These are phyloP conservation scores for Ferrisia virgata DNA, from an alignment of 2,888 invertebrate genomes.

Conservation along the genomic window DNA sequence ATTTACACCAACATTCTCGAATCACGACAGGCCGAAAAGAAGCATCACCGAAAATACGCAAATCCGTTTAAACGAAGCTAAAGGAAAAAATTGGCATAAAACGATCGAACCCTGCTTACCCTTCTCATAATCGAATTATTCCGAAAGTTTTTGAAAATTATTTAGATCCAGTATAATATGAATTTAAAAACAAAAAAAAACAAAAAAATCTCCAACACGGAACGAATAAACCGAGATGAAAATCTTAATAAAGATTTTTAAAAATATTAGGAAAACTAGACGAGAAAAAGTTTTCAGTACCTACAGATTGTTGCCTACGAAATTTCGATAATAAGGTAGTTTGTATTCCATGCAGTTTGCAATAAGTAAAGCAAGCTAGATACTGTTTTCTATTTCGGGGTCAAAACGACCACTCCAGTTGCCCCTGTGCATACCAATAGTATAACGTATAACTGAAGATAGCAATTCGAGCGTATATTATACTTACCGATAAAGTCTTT, in stretches of 20 bases:
- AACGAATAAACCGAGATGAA: no score
- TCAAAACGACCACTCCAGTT: conserved; percentile 23
- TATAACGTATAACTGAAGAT: conserved; percentile 20
- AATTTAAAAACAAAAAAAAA: no score
- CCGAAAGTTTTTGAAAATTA: no score
- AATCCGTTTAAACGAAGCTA: no score
- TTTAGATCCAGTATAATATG: no score
- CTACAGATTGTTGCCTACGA: conserved; percentile 30
- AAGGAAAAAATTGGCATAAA: no score
- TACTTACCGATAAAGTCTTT: conserved; percentile 30
- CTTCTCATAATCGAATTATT: no score
- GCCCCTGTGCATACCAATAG: conserved; percentile 18
- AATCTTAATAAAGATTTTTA: background rate
- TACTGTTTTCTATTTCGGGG: conserved; percentile 28
- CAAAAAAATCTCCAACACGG: no score
- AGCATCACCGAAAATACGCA: no score
- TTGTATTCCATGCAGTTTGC: conserved; percentile 17
- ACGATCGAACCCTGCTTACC: no score
- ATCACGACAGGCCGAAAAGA: no score
- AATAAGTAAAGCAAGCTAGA: conserved; percentile 27
- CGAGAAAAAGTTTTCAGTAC: conserved; percentile 3
- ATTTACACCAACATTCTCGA: no score
- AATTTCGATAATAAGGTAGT: conserved; percentile 25
- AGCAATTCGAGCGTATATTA: conserved; percentile 30
- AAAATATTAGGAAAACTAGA: background rate